Evolutionary conservation across 2,888 invertebrate genomes (phyloP).

Genomic region (Catocala fraxini): DNA sequence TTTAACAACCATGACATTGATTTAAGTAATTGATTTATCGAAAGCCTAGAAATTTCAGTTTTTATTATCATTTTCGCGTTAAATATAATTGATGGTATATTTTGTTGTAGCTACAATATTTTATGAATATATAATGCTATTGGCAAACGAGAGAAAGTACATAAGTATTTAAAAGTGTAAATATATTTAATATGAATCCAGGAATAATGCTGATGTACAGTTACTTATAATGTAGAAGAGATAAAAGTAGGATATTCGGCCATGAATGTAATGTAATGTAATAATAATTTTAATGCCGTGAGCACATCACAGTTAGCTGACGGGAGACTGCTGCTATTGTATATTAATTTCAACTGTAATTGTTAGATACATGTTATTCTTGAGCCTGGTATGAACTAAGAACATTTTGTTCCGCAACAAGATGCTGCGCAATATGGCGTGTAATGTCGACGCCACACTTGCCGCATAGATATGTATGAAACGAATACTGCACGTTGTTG

Average conservation of each 20-base stretch:
- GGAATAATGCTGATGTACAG: slow-evolving; percentile 77
- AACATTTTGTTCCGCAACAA: neutral
- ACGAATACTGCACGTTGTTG: neutral
- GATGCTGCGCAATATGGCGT: neutral
- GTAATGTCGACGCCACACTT: neutral
- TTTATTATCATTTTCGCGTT: neutral
- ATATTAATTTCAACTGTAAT: slow-evolving; percentile 70
- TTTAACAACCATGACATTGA: slow-evolving; percentile 58
- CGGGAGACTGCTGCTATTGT: slow-evolving; percentile 71
- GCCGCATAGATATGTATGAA: neutral
- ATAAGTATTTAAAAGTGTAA: slow-evolving; percentile 67
- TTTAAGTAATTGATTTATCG: slow-evolving; percentile 23
- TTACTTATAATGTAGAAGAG: slow-evolving; percentile 69
- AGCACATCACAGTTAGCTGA: slow-evolving; percentile 75
- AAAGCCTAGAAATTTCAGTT: slow-evolving; percentile 15
- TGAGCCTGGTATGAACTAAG: slow-evolving; percentile 47
- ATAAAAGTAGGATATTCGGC: slow-evolving; percentile 73
- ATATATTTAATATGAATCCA: slow-evolving; percentile 74
- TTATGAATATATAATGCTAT: slow-evolving; percentile 35
- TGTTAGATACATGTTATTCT: slow-evolving; percentile 41
- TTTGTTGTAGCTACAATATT: slow-evolving; percentile 17
- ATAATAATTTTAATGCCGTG: slow-evolving; percentile 64
- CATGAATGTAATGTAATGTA: slow-evolving; percentile 76
- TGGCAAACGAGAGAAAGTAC: slow-evolving; percentile 53
- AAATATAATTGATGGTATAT: neutral